Percentiles rank a stretch among this genome's conserved stretches.
Evolutionary conservation across 2,113 vertebrate species (phyloP).

Genomic region (Phoenicopterus ruber): DNA sequence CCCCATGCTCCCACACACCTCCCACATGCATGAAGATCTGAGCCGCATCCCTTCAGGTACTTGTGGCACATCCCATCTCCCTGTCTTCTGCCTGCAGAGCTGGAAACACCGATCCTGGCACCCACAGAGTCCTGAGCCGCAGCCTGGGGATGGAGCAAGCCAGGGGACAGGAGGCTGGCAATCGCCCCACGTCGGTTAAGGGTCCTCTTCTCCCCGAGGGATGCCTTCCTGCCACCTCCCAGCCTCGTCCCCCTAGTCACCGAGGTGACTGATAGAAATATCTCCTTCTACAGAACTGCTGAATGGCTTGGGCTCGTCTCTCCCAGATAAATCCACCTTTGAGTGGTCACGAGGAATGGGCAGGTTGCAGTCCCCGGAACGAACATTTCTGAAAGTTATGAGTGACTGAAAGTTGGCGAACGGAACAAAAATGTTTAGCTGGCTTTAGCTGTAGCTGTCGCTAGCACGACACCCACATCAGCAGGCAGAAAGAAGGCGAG

Average conservation of each 20-base stretch:
- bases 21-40: background rate
- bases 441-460: background rate
- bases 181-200: fast-evolving
- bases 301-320: background rate
- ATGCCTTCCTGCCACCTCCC: background rate
- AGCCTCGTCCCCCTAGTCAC: background rate
- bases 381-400: background rate
- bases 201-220: background rate
- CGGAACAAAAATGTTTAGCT: background rate
- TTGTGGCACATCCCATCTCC: background rate
- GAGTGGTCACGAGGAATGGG: background rate
- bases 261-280: background rate
- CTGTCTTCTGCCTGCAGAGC: background rate
- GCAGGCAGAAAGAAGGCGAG: background rate
- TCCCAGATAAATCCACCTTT: background rate
- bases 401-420: background rate
- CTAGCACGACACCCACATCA: background rate
- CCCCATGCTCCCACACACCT: background rate
- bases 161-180: background rate
- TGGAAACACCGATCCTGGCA: background rate
- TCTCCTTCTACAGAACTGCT: background rate
- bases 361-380: background rate
- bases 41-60: background rate
- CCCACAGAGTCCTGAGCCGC: background rate
- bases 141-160: background rate